A percentile compares a stretch with the other conserved stretches of the same genome.
These are phyloP conservation scores for Ellobius talpinus DNA, from an alignment of 2,113 vertebrate genomes.

Conservation along the genomic window DNA sequence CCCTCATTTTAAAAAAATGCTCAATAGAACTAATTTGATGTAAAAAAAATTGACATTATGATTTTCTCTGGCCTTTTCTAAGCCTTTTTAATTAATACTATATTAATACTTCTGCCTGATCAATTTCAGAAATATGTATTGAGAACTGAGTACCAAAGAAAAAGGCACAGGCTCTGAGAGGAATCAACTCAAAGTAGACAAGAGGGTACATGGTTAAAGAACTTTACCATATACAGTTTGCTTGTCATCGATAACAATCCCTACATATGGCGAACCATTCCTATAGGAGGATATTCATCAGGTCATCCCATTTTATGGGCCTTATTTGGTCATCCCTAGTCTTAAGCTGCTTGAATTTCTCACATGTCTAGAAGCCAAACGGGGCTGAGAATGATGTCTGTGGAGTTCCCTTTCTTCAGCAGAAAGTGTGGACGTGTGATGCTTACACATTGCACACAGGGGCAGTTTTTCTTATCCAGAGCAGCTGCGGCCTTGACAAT, in stretches of 20 bases:
- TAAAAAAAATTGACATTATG: not conserved
- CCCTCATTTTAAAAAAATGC: constrained; percentile 17
- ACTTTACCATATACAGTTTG: not conserved
- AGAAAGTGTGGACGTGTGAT: constrained; percentile 26
- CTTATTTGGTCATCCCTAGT: not conserved
- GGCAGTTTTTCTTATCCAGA: constrained; percentile 65
- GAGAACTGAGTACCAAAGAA: not conserved
- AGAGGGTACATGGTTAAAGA: not conserved
- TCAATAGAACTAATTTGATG: constrained; percentile 14
- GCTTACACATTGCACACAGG: constrained; percentile 7
- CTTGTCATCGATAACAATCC: not conserved
- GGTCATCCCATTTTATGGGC: not conserved
- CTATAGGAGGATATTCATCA: not conserved
- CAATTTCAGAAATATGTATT: constrained; percentile 48
- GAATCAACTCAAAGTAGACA: not conserved
- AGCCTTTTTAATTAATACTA: constrained; percentile 33
- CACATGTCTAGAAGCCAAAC: not conserved
- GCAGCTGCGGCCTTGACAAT: constrained; percentile 62
- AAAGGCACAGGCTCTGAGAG: not conserved
- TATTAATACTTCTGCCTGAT: constrained; percentile 4
- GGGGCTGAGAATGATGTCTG: constrained; percentile 30
- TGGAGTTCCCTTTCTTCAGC: constrained; percentile 39
- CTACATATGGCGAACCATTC: not conserved
- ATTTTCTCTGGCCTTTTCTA: constrained; percentile 19
- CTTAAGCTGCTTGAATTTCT: constrained; percentile 33